phyloP scores from a whole-genome alignment of 2,113 vertebrate genomes.

The Loxodonta africana region DNA sequence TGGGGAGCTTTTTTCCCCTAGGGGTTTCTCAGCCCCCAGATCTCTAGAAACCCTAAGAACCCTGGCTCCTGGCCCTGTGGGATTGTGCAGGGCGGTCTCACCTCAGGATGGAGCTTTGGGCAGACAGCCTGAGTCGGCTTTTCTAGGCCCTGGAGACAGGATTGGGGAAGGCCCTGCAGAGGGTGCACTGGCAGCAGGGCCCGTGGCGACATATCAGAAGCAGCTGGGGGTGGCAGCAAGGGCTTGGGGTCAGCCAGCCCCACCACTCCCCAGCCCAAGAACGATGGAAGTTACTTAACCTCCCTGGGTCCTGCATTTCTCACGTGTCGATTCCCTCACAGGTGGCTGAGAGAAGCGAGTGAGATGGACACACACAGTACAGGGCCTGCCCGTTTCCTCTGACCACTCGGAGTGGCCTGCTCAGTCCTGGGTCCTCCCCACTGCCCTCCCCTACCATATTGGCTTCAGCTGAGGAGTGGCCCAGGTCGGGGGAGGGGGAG shows the following conservation, averaged over 20 bases:
- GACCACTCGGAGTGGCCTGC: background rate
- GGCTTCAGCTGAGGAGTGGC: background rate
- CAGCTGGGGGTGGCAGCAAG: background rate
- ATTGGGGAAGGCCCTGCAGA: background rate
- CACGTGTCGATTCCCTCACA: background rate
- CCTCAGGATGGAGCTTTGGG: background rate
- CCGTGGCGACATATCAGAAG: background rate
- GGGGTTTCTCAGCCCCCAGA: background rate
- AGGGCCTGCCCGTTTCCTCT: background rate
- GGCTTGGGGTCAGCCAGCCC: background rate
- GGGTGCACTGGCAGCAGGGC: background rate
- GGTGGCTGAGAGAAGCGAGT: background rate
- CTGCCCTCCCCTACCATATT: too few species aligned
- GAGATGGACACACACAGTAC: rapidly evolving
- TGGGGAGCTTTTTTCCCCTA: too few species aligned
- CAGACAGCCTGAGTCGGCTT: background rate
- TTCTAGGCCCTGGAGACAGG: background rate
- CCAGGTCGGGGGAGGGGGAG: background rate
- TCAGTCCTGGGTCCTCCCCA: background rate
- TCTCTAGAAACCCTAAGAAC: too few species aligned
- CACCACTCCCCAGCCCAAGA: background rate
- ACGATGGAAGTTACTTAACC: background rate
- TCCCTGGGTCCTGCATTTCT: background rate
- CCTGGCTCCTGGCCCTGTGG: background rate
- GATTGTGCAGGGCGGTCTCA: too few species aligned